phyloP scores from a whole-genome alignment of 2,113 vertebrate species.

The Dasyurus viverrinus region DNA sequence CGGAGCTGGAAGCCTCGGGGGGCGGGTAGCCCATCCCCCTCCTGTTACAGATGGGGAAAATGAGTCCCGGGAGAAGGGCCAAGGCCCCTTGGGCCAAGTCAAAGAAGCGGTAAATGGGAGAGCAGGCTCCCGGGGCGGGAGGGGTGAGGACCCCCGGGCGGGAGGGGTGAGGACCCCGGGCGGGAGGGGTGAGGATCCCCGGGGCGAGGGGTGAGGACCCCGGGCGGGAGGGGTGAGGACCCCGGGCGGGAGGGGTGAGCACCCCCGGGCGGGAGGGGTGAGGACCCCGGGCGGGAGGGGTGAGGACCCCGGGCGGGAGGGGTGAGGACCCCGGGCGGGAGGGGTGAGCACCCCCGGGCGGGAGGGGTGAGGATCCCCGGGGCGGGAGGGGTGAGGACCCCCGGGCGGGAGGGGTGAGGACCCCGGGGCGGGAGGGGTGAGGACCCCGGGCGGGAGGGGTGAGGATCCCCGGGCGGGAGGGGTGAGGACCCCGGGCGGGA shows the following conservation, averaged over 20 bases:
- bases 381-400: neutral
- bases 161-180: no score
- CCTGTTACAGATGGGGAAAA: neutral
- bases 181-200: neutral
- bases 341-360: no score
- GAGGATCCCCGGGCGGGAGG: no score
- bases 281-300: neutral
- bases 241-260: neutral
- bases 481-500: neutral
- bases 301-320: no score
- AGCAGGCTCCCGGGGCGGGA: neutral
- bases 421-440: no score
- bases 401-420: no score
- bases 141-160: no score
- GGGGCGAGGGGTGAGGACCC: neutral
- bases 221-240: no score
- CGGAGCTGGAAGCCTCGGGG: neutral
- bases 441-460: no score
- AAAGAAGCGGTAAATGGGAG: neutral
- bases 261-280: no score
- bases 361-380: no score
- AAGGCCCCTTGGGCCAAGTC: fast-evolving
- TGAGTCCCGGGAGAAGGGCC: neutral
- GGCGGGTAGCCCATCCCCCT: neutral
- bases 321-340: neutral